Evolutionary conservation across 2,797 vertebrate genomes (phyloP), one percentile per base, ranked within the genome.

Genomic region (Geotrypetes seraphini): DNA sequence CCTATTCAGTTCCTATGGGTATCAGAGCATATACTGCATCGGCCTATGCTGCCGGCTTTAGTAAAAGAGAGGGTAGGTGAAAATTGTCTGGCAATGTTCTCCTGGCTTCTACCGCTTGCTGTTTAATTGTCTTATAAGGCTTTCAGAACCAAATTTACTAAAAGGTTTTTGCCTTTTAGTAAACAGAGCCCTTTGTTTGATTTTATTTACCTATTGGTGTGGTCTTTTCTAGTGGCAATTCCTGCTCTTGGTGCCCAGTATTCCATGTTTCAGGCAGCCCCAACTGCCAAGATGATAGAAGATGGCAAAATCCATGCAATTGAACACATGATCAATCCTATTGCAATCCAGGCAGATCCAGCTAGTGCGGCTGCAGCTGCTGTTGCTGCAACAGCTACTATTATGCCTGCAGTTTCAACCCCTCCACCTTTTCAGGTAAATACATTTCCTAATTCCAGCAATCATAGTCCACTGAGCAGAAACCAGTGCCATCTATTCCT

Each of bases 361-460:
- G 72, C 77, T 25, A 61, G 66, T 0, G 85, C 79, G 0, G 61
- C 76, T 1, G 68, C 85, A 0, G 81, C 81, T 0, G 73, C 78
- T 0, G 75, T 82, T 0, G 69, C 63, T 0, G 75, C 76, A 0
- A 73, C 76, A 0, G 71, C 79, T 0, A 69, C 76, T 0, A 83
- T 94, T 59, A 83, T 97, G 16, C 96, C 96, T 0, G 44, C 92
- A 0, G 96, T 93, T 39, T 94, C 96, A 5, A 97, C 94, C 0
- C 96, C 96, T 4, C 96, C 94, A 7, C 92, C 96, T 15, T 99
- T 89, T 68, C 94, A 99, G 92, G 96, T 98, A 59, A 47, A 38
- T n/a, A n/a, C n/a, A n/a, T n/a, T n/a, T n/a, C n/a, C n/a, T n/a
- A n/a, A n/a, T n/a, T n/a, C n/a, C n/a, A n/a, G n/a, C n/a, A n/a